Evolutionary conservation across 2,888 invertebrate species (phyloP), one percentile per base, ranked within the genome.

Genomic region (Pammene fasciana): DNA sequence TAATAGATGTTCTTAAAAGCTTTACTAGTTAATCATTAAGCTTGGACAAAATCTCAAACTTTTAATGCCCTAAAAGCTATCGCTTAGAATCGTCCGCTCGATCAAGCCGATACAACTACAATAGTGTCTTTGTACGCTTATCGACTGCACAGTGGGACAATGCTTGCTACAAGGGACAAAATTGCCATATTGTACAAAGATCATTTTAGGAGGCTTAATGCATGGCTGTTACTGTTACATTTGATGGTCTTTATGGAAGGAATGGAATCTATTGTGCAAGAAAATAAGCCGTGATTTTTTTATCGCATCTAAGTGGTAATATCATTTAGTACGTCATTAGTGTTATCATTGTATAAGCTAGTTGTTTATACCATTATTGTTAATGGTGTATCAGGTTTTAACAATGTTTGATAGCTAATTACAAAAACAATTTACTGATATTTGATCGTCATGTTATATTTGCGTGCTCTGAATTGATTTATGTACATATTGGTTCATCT

Each of bases 51-150:
- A 38, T 36, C 10, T 8, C 46, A 16, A 54, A 13, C 16, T 50
- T 57, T 68, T 59, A 50, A 26, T 10, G 46, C 13, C 45, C 57
- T 54, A 41, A 64, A 57, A 56, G 36, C 62, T 64, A 59, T 65
- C 60, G 14, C 50, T 41, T 26, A n/a, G 50, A 43, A 62, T 45
- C 52, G 50, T 54, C 18, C 48, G 36, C 48, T 59, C 50, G 54
- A 52, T 60, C 38, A 60, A 52, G 67, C 52, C 72, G 70, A 73
- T 72, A 72, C 66, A 71, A 60, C 72, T 67, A 72, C 67, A 70
- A 79, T 77, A 72, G 76, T 68, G 72, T 73, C 78, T 76, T 79
- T 80, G 78, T 80, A 72, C 73, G 65, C 65, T 76, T 79, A 79
- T 79, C 79, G 76, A 80, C 71, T 62, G 61, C 78, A 75, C 75